A percentile compares a stretch with the other conserved stretches of the same genome.
These are phyloP conservation scores for Amphibalanus amphitrite DNA, from an alignment of 1,140 invertebrate genomes.

Conservation along the genomic window DNA sequence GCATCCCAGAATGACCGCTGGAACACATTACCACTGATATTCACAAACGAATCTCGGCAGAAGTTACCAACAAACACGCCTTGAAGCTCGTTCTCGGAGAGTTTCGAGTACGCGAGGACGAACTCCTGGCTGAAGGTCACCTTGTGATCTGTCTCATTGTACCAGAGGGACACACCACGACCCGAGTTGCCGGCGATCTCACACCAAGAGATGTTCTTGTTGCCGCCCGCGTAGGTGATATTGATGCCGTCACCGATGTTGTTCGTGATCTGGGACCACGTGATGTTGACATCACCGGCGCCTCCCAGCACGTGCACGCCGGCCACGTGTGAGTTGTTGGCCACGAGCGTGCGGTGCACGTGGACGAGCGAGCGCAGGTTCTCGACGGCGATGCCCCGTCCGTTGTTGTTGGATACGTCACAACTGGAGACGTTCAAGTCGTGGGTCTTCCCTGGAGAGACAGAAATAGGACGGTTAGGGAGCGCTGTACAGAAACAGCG, in stretches of 20 bases:
- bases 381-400: slow-evolving; percentile 73
- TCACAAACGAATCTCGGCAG: slow-evolving; percentile 43
- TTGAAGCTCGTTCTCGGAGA: slow-evolving; percentile 62
- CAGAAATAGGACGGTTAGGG: background rate
- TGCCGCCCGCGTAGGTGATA: slow-evolving; percentile 68
- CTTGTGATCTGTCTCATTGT: slow-evolving; percentile 43
- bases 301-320: slow-evolving; percentile 71
- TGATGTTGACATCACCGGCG: slow-evolving; percentile 81
- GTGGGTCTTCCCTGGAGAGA: slow-evolving; percentile 41
- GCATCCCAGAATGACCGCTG: slow-evolving; percentile 53
- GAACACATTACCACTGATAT: slow-evolving; percentile 74
- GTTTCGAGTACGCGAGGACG: slow-evolving; percentile 65
- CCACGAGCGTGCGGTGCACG: slow-evolving; percentile 60
- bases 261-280: slow-evolving; percentile 65
- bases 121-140: slow-evolving; percentile 71
- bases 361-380: slow-evolving; percentile 62
- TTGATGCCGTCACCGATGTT: slow-evolving; percentile 58
- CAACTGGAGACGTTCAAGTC: slow-evolving; percentile 75
- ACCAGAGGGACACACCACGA: slow-evolving; percentile 65
- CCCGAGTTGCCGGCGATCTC: slow-evolving; percentile 51
- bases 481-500: background rate
- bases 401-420: slow-evolving; percentile 70
- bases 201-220: slow-evolving; percentile 65
- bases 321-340: slow-evolving; percentile 68
- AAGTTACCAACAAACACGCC: slow-evolving; percentile 51